Evolutionary conservation across 2,113 vertebrate species (phyloP).

Genomic region (Pangasianodon hypophthalmus): DNA sequence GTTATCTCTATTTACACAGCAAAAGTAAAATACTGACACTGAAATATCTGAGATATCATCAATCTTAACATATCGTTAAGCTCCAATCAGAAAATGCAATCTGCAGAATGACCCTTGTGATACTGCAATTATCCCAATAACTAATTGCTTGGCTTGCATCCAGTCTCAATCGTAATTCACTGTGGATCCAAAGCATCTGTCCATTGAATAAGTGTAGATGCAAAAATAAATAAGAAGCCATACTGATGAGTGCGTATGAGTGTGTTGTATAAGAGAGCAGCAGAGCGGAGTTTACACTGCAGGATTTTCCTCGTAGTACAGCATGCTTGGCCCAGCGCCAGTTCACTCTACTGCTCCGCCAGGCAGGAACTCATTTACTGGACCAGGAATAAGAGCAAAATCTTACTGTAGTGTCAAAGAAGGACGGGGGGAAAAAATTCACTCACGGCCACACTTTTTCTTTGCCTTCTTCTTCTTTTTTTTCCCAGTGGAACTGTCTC

Average conservation of each 20-base stretch:
- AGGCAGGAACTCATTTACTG: constrained; percentile 11
- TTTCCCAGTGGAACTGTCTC: constrained; percentile 67
- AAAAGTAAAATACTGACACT: not conserved
- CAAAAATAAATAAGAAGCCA: not conserved
- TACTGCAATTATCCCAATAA: not conserved
- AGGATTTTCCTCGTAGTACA: constrained; percentile 43
- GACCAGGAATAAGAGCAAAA: constrained; percentile 6
- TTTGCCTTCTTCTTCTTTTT: constrained; percentile 75
- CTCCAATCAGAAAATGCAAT: not conserved
- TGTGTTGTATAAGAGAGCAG: not conserved
- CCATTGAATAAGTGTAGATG: not conserved
- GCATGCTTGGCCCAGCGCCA: constrained; percentile 21
- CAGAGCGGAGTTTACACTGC: constrained; percentile 40
- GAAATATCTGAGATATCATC: not conserved
- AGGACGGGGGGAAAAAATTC: not conserved
- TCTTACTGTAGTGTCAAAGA: constrained; percentile 9
- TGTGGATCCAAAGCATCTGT: not conserved
- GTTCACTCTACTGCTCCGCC: constrained; percentile 23
- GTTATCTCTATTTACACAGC: not conserved
- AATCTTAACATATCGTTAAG: not conserved
- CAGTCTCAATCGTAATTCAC: not conserved
- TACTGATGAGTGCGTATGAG: not conserved
- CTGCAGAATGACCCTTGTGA: not conserved
- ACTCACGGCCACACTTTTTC: constrained; percentile 74
- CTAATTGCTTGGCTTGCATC: not conserved